Percentiles rank a stretch among this genome's conserved stretches.
Evolutionary conservation across 1,140 invertebrate genomes (phyloP).

Genomic region (silkworm (Bombyx mori)): ASM3026992v2 NC_085130.1:9533501-9534000

Average conservation of each 20-base stretch:
- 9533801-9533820: conserved; percentile 2
- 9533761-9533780: too few relatives aligned
- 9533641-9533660: conserved; percentile 30
- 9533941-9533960: too few relatives aligned
- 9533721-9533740: not conserved
- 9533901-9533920: too few relatives aligned
- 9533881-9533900: not conserved
- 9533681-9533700: conserved; percentile 1
- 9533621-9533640: conserved; percentile 25
- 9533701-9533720: not conserved
- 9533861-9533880: not conserved
- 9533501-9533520: not conserved
- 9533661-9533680: conserved; percentile 34
- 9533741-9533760: too few relatives aligned
- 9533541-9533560: not conserved
- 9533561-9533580: not conserved
- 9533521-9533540: not conserved
- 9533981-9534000: too few relatives aligned
- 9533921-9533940: too few relatives aligned
- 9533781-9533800: too few relatives aligned
- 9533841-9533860: not conserved
- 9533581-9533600: conserved; percentile 2
- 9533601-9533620: conserved; percentile 11
- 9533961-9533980: too few relatives aligned
- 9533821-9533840: conserved; percentile 11